Evolutionary conservation across 2,797 vertebrate genomes (phyloP), one percentile per base, ranked within the genome.

Genomic region (Chaenodraco wilsoni): DNA sequence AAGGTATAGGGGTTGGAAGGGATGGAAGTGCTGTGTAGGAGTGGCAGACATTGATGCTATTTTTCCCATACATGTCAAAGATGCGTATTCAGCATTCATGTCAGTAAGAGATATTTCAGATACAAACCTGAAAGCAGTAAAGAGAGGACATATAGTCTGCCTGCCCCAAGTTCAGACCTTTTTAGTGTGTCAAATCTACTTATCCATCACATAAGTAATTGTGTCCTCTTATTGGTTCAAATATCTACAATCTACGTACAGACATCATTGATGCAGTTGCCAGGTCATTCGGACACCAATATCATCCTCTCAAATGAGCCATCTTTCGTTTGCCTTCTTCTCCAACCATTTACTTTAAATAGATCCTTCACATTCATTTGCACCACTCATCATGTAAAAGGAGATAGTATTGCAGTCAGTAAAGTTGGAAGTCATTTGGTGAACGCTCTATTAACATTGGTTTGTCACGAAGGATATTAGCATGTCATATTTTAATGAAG

Each of bases 51-150:
- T 63, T 85, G 77, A 69, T 27, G 4, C 21, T 61, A 65, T 19
- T 83, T 84, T 71, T 67, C 33, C 65, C 72, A 61, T 61, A 21
- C 21, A 76, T 85, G 73, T 73, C 76, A 74, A 43, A 40, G 11
- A 57, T 76, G 73, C 85, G 87, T 82, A 56, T 86, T 83, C 62
- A 65, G 77, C 56, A 69, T 5, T 78, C 62, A 51, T 74, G 44
- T 64, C 49, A 68, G 21, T 31, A 51, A 72, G 49, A 64, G 10
- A 44, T 41, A 12, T 74, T 73, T 81, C n/a, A 63, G 60, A 72
- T 63, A 31, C n/a, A 49, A 72, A 73, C 19, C 9, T 73, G 9
- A 65, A 65, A 46, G 51, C 21, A 49, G 62, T 10, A 16, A 58
- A 58, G 12, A 68, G 19, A 61, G 16, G 33, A 27, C 5, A 16